These are phyloP conservation scores for Philantomba maxwellii DNA, from an alignment of 2,113 vertebrate species.

Conservation along the genomic window DNA sequence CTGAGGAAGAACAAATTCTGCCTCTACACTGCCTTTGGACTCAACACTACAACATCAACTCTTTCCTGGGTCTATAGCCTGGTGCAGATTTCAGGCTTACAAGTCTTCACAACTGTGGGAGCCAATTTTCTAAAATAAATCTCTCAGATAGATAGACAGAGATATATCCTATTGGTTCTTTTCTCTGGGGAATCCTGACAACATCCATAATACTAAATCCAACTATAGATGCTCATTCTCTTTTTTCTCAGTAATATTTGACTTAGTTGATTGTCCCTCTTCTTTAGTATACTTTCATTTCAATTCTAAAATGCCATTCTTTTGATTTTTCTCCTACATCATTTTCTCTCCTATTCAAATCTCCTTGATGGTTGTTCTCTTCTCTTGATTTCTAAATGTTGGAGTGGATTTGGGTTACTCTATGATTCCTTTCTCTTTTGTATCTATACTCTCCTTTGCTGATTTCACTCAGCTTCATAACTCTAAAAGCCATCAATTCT, in stretches of 20 bases:
- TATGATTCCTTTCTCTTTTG: neutral
- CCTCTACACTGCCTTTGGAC: neutral
- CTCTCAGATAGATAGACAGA: neutral
- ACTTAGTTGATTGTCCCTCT: neutral
- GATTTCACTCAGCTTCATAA: neutral
- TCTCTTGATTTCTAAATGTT: neutral
- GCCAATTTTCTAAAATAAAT: neutral
- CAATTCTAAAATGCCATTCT: neutral
- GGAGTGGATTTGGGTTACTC: neutral
- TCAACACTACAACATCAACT: neutral
- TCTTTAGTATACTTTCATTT: neutral
- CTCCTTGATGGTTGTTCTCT: neutral
- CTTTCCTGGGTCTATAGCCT: neutral
- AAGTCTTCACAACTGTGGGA: neutral
- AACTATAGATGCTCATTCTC: neutral
- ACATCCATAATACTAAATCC: neutral
- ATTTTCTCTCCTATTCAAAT: neutral
- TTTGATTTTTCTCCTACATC: neutral
- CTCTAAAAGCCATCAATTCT: neutral
- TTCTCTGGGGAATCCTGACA: neutral
- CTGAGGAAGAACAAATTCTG: neutral
- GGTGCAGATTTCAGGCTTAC: neutral
- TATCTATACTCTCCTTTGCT: neutral
- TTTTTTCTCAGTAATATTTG: neutral
- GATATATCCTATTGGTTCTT: neutral